Evolutionary conservation across 2,797 vertebrate species (phyloP).

Genomic region (Semaprochilodus insignis): DNA sequence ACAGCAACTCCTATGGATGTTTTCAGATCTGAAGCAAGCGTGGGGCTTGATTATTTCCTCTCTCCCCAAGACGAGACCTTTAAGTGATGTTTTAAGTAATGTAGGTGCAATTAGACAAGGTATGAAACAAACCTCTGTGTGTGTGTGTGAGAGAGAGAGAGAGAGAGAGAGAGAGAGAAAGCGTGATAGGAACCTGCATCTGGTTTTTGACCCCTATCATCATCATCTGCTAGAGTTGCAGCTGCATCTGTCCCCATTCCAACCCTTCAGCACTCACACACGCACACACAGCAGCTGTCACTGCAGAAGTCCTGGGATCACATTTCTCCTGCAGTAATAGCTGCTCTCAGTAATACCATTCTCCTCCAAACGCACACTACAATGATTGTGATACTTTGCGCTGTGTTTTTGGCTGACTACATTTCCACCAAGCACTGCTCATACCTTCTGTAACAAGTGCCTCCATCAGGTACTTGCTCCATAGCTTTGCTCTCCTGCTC

Average conservation of each 20-base stretch:
- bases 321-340: conserved; percentile 70
- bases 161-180: conserved; percentile 23
- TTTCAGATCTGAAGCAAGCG: no score
- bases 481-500: no score
- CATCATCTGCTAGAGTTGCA: conserved; percentile 71
- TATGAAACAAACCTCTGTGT: conserved; percentile 15
- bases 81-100: no score
- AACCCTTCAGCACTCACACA: conserved; percentile 51
- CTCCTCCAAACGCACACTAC: conserved; percentile 46
- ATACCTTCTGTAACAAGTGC: conserved; percentile 25
- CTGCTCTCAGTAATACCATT: conserved; percentile 58
- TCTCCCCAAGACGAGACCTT: no score
- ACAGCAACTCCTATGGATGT: no score
- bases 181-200: conserved; percentile 70
- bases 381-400: conserved; percentile 46
- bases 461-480: conserved; percentile 13
- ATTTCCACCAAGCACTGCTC: conserved; percentile 10
- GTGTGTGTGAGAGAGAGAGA: conserved; percentile 50
- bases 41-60: no score
- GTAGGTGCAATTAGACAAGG: no score
- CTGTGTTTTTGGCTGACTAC: conserved; percentile 19
- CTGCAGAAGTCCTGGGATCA: conserved; percentile 70
- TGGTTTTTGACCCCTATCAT: conserved; percentile 74
- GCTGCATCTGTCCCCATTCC: conserved; percentile 70
- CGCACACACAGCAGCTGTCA: conserved; percentile 73